Evolutionary conservation across 2,113 vertebrate genomes (phyloP).

Genomic region (Tachycineta bicolor): DNA sequence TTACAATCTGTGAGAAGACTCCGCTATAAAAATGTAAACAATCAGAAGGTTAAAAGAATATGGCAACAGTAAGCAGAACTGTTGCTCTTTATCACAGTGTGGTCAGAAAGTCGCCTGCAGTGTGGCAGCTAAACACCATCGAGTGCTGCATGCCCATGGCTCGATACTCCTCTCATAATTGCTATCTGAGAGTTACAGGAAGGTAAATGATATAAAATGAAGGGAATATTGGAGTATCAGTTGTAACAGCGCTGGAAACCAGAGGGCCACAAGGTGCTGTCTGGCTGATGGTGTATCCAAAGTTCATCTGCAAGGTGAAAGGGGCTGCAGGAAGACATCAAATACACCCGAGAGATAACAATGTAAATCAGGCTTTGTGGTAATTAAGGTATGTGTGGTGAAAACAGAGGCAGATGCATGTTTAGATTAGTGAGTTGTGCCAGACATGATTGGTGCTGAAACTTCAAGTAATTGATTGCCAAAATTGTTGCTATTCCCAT

Average conservation of each 20-base stretch:
- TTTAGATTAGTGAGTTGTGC: slow-evolving; percentile 17
- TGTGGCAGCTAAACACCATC: not conserved
- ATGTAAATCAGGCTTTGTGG: slow-evolving; percentile 25
- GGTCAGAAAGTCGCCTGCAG: not conserved
- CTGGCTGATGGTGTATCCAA: not conserved
- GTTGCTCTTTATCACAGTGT: not conserved
- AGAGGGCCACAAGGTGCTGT: not conserved
- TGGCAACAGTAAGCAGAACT: not conserved
- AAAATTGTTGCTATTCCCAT: not conserved
- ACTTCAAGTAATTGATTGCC: not conserved
- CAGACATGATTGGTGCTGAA: not conserved
- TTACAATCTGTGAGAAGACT: too few relatives aligned
- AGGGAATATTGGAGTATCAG: not conserved
- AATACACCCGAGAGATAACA: not conserved
- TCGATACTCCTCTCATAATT: not conserved
- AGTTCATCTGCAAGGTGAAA: slow-evolving; percentile 33
- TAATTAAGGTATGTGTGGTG: not conserved
- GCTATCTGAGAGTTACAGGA: not conserved
- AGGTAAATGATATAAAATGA: not conserved
- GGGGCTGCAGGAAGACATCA: not conserved
- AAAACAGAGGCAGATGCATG: slow-evolving; percentile 15
- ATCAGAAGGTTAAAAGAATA: too few relatives aligned
- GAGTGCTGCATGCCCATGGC: not conserved
- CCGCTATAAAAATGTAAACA: too few relatives aligned
- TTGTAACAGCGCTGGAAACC: not conserved